These are phyloP conservation scores for Baryphthengus martii DNA, from an alignment of 2,113 vertebrate species.

Conservation along the genomic window DNA sequence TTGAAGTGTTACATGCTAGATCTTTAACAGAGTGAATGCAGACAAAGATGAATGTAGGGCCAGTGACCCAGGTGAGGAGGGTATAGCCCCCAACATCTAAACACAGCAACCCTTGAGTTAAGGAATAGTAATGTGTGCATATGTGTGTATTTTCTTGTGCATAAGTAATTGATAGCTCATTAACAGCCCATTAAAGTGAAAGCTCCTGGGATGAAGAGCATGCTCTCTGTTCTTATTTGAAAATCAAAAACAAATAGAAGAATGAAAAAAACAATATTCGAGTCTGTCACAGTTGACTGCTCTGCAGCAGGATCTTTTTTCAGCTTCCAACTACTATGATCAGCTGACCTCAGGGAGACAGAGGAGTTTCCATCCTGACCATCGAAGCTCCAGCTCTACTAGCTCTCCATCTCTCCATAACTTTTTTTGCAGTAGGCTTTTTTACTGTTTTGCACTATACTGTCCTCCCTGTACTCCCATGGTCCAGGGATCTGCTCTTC, in stretches of 20 bases:
- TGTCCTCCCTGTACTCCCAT: neutral
- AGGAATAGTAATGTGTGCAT: neutral
- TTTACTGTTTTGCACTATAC: neutral
- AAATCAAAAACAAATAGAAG: neutral
- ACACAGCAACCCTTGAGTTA: neutral
- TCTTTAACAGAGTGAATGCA: neutral
- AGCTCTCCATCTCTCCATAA: neutral
- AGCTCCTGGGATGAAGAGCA: slow-evolving; percentile 18
- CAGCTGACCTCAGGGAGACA: neutral
- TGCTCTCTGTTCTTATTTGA: neutral
- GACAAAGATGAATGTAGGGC: neutral
- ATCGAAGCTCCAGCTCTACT: neutral
- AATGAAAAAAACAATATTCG: neutral
- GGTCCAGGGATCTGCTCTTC: neutral
- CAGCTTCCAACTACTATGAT: neutral
- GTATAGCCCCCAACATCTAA: neutral
- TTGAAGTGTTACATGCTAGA: neutral
- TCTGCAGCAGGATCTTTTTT: neutral
- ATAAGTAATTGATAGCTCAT: slow-evolving; percentile 51
- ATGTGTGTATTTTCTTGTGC: slow-evolving; percentile 2
- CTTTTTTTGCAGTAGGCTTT: neutral
- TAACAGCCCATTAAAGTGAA: slow-evolving; percentile 29
- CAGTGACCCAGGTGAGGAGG: neutral
- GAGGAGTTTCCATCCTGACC: neutral
- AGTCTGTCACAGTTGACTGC: neutral